Conservation (phyloP, 2,888 invertebrate species). For the Cecidostiba fungosa region DNA sequence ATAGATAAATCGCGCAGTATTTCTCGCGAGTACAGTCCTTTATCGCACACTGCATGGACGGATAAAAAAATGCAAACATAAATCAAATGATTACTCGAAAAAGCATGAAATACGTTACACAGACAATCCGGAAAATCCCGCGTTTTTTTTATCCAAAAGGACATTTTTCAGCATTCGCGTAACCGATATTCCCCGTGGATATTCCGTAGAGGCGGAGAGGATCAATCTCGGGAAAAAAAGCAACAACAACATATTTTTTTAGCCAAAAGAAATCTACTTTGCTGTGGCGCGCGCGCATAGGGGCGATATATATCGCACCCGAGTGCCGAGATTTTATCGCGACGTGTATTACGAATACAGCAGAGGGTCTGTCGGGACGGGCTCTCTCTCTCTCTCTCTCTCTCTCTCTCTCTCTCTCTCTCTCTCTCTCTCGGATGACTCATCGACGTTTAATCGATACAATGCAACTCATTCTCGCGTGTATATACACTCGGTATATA, state of each 20-base stretch:
- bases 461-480: conserved; percentile 59
- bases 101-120: neutral
- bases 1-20: neutral
- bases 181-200: conserved; percentile 34
- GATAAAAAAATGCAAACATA: neutral
- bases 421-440: conserved; percentile 41
- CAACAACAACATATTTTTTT: conserved; percentile 31
- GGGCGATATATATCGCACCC: conserved; percentile 33
- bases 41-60: neutral
- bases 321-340: conserved; percentile 53
- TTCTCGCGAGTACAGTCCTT: neutral
- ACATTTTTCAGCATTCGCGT: conserved; percentile 36
- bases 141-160: conserved; percentile 9
- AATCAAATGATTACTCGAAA: neutral
- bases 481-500: conserved; percentile 28
- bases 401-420: conserved; percentile 3
- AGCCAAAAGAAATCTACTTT: conserved; percentile 49
- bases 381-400: conserved; percentile 13
- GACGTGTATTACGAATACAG: conserved; percentile 5
- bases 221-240: neutral
- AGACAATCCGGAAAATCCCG: neutral
- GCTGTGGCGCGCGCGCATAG: neutral
- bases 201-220: neutral
- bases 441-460: conserved; percentile 59
- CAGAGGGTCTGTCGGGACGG: neutral